These are phyloP conservation scores for Chionoecetes opilio DNA, from an alignment of 1,140 invertebrate genomes.

Conservation along the genomic window DNA sequence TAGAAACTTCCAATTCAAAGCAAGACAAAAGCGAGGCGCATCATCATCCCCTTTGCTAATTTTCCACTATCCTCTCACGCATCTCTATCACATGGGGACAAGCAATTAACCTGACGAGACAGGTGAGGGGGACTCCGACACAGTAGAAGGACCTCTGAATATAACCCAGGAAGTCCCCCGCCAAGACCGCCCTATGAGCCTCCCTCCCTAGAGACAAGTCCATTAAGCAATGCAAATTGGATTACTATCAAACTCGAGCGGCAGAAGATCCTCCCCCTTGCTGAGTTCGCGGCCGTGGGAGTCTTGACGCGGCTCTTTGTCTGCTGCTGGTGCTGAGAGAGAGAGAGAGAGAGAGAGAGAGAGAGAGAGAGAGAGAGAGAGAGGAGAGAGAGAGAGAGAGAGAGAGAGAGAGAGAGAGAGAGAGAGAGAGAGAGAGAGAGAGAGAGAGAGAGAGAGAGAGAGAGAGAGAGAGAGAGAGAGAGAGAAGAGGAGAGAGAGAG, in stretches of 20 bases:
- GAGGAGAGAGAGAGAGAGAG: neutral
- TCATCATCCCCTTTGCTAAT: neutral
- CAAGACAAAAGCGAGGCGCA: neutral
- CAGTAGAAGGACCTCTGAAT: neutral
- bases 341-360: neutral
- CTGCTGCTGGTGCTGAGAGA: neutral
- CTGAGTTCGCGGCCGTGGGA: neutral
- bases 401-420: neutral
- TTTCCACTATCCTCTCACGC: neutral
- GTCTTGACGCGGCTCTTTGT: constrained; percentile 25
- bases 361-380: constrained; percentile 7
- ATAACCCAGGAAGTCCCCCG: neutral
- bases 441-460: neutral
- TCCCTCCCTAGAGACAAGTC: constrained; percentile 4
- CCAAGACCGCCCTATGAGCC: neutral
- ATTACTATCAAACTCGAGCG: constrained; percentile 40
- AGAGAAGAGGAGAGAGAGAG: neutral
- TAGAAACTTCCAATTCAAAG: neutral
- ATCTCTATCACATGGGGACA: neutral
- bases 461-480: neutral
- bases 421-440: too few species aligned
- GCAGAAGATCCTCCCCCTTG: constrained; percentile 5
- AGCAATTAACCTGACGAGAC: constrained; percentile 7
- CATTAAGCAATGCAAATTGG: constrained; percentile 57
- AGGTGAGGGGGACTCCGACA: constrained; percentile 3